phyloP scores from a whole-genome alignment of 2,888 invertebrate species.

The Parnassius smintheus region DNA sequence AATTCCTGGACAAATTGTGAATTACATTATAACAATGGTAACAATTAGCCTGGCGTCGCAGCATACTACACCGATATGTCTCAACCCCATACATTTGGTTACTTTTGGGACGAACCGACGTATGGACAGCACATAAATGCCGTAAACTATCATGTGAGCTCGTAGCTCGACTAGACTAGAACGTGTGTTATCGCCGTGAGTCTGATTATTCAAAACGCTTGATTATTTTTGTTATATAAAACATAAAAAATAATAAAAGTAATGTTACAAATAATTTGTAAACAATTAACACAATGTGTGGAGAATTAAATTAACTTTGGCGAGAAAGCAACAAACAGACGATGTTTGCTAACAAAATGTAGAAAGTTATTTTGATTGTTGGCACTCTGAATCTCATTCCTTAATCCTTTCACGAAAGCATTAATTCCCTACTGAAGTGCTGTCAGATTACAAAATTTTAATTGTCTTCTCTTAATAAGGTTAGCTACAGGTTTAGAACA shows the following conservation, averaged over 20 bases:
- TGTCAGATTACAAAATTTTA: constrained; percentile 23
- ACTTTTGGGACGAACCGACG: too few relatives aligned
- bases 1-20: too few relatives aligned
- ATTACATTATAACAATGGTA: too few relatives aligned
- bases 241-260: not conserved
- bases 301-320: not conserved
- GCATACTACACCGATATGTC: too few relatives aligned
- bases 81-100: too few relatives aligned
- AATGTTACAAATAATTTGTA: not conserved
- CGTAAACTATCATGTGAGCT: too few relatives aligned
- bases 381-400: constrained; percentile 24
- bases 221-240: too few relatives aligned
- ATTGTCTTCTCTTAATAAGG: constrained; percentile 17
- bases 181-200: too few relatives aligned
- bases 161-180: too few relatives aligned
- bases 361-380: constrained; percentile 26
- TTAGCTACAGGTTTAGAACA: constrained; percentile 9
- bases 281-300: constrained; percentile 1
- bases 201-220: too few relatives aligned
- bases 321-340: constrained; percentile 17
- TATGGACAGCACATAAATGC: too few relatives aligned
- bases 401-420: constrained; percentile 23
- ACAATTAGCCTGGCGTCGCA: too few relatives aligned
- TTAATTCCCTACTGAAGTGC: constrained; percentile 21
- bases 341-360: constrained; percentile 18